Base-by-base conservation (phyloP, 1,140 invertebrate genomes). In the Dreissena rostriformis region DNA sequence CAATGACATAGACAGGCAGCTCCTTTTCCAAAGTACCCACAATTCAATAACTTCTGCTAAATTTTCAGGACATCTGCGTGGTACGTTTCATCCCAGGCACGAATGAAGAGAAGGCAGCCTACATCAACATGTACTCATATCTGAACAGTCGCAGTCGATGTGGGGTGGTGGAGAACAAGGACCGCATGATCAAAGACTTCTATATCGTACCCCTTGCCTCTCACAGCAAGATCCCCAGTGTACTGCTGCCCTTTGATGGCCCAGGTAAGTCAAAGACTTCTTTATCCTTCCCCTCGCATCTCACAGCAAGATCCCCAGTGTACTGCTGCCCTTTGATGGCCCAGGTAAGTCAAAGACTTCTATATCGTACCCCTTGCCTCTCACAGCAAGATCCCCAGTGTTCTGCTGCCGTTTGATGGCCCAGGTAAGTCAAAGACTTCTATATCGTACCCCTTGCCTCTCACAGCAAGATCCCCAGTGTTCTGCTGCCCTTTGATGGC, bases 111-210 rank as follows among this genome's bases (percentile, higher is more conserved):
- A 96, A 97, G 91, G 95, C 96, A 88, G 96, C 96, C 22, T 99
- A 98, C 87, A 96, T 97, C 71, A 96, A 96, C n/a, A 94, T 99
- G 68, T 99, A 98, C 90, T 96, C 96, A 81, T 99, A 99, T 94
- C 94, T 99, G 12, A 96, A 96, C 90, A 96, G 95, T 91, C 95
- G 97, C 28, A 96, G 96, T 90, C 91, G 95, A 63, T 95, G 93
- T 86, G 96, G 96, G 6, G 96, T 97, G 22, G 94, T 96, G 22
- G 95, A 95, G 0, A 95, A 94, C 71, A 94, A 94, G 66, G 96
- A 96, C 12, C 96, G 96, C 81, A 95, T 95, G 28, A 96, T 99
- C 49, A 98, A 99, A 91, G 98, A 99, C 93, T 98, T 99, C 91
- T 99, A 99, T 91, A 96, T 99, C 80, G 95, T 98, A 86, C 98